Evolutionary conservation across 2,888 invertebrate genomes (phyloP).

Genomic region (Leucania comma): DNA sequence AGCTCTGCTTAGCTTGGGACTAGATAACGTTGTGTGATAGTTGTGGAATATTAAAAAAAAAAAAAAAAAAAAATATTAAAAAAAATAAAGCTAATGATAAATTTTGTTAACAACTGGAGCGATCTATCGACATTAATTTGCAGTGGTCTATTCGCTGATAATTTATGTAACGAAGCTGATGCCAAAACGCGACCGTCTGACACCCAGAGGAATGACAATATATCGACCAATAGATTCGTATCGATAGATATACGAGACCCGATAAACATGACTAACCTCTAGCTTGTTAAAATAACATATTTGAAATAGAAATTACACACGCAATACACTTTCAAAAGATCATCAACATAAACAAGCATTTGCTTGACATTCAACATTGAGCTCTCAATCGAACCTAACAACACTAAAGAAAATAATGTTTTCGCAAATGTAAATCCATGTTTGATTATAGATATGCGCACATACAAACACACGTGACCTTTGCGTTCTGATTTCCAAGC

Average conservation of each 20-base stretch:
- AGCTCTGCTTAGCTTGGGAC: too few species aligned
- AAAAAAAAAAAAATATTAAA: too few species aligned
- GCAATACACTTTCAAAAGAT: constrained; percentile 47
- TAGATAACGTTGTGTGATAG: too few species aligned
- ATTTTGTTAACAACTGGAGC: constrained; percentile 68
- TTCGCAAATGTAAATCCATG: constrained; percentile 58
- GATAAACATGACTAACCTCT: constrained; percentile 53
- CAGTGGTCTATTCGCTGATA: constrained; percentile 63
- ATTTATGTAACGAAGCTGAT: constrained; percentile 67
- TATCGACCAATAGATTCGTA: constrained; percentile 68
- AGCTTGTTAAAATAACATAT: constrained; percentile 57
- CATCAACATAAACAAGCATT: constrained; percentile 38
- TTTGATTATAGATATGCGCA: constrained; percentile 63
- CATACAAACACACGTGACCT: constrained; percentile 74
- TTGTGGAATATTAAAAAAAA: too few species aligned
- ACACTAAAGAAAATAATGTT: constrained; percentile 54
- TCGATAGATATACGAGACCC: constrained; percentile 61
- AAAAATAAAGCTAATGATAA: constrained; percentile 67
- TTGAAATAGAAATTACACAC: constrained; percentile 55
- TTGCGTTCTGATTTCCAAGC: constrained; percentile 81
- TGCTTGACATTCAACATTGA: constrained; percentile 43
- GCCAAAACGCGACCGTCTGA: constrained; percentile 70
- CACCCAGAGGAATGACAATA: constrained; percentile 64
- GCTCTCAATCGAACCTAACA: constrained; percentile 41
- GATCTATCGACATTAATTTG: constrained; percentile 67